phyloP scores from a whole-genome alignment of 1,140 invertebrate genomes.

The Drosophila navojoa region DNA sequence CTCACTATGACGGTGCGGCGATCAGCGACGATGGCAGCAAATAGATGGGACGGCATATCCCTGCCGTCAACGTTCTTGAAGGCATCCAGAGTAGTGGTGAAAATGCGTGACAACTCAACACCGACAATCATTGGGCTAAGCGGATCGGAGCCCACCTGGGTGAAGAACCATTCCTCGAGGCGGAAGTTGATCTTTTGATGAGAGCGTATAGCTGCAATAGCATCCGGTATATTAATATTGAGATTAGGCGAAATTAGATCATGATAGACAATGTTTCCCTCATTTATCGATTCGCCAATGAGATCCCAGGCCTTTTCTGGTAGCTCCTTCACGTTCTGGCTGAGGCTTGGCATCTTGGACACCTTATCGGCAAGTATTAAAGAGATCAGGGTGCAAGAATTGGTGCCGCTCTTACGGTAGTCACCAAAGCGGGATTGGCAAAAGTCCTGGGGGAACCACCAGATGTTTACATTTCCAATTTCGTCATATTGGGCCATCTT shows the following conservation, averaged over 20 bases:
- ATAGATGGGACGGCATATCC: slow-evolving; percentile 23
- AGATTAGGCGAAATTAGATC: slow-evolving; percentile 9
- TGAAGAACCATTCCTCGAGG: slow-evolving; percentile 54
- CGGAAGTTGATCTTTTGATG: slow-evolving; percentile 27
- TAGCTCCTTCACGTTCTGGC: neutral
- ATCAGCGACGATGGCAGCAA: slow-evolving; percentile 51
- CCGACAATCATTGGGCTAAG: neutral
- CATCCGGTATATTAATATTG: slow-evolving; percentile 53
- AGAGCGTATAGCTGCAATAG: slow-evolving; percentile 16
- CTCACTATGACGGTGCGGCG: slow-evolving; percentile 39
- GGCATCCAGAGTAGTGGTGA: slow-evolving; percentile 1
- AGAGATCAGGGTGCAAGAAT: slow-evolving; percentile 55
- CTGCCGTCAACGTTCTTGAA: neutral
- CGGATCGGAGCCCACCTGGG: slow-evolving; percentile 41
- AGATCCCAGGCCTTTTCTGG: slow-evolving; percentile 23
- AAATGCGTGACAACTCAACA: slow-evolving; percentile 14
- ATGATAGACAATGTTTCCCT: slow-evolving; percentile 48
- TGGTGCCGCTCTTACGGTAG: slow-evolving; percentile 38
- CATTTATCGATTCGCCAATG: slow-evolving; percentile 48
- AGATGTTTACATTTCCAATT: slow-evolving; percentile 41
- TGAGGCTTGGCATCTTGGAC: slow-evolving; percentile 11
- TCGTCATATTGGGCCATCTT: slow-evolving; percentile 39
- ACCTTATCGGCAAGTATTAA: slow-evolving; percentile 51
- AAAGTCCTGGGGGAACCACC: slow-evolving; percentile 56
- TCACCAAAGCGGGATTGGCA: slow-evolving; percentile 48